Evolutionary conservation across 2,797 vertebrate genomes (phyloP), one percentile per base, ranked within the genome.

Genomic region (Sebastes hubbsi): DNA sequence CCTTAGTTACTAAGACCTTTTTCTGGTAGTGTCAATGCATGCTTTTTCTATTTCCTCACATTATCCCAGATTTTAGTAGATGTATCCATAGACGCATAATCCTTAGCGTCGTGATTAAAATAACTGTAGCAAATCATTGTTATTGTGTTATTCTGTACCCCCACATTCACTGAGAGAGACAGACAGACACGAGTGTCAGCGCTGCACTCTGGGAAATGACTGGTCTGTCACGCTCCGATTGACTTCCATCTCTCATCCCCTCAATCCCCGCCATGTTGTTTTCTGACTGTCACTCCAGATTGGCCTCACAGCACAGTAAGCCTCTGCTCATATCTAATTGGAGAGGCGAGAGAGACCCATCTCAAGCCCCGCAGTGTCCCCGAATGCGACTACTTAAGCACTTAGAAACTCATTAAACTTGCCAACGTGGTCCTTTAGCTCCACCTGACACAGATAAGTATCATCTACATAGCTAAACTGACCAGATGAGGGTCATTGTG

Each of bases 241-340:
- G 83, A 90, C 89, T 88, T 84, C 90, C 85, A 83, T 91, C 89
- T 84, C 88, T 90, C 80, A 88, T 84, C 89, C 82, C 84, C 74
- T 88, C 83, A 78, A 49, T 89, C 87, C 78, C 75, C 74, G 68
- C 86, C 90, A 88, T 88, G 88, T 89, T 92, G 87, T 92, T 90
- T 90, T 89, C 82, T 86, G 79, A 81, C 83, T 92, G 91, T 94
- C 93, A 90, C 90, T 89, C 89, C 72, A 77, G 87, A 93, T 93
- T 55, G 82, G 88, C 85, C 84, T 91, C 85, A 82, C 79, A 82
- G 80, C 77, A 88, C 90, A 87, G 84, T 85, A 83, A 88, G 80
- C 88, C 80, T 89, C 87, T 38, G 81, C 90, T 93, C 86, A 86
- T 71, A 70, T 91, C 88, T 92, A 93, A 94, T 92, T 89, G 90